Conservation (phyloP, 2,888 invertebrate species). For the Brenthis daphne region DNA sequence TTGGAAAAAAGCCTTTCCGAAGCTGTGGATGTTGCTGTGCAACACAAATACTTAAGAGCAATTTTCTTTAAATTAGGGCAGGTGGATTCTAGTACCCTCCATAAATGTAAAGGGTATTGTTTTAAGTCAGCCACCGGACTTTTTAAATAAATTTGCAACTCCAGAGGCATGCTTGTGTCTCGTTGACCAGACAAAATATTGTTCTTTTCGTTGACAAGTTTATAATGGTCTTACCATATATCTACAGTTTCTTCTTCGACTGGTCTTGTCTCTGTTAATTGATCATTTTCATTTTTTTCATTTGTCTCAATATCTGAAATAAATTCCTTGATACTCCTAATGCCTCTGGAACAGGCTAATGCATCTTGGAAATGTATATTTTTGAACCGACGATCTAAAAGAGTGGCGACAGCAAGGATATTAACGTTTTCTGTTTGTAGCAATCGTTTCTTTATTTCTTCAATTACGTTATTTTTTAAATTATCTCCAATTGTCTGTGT, state of each 20-base stretch:
- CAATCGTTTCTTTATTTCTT: constrained; percentile 37
- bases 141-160: constrained; percentile 23
- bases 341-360: constrained; percentile 24
- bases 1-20: constrained; percentile 24
- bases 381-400: constrained; percentile 32
- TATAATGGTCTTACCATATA: constrained; percentile 28
- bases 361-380: constrained; percentile 35
- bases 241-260: constrained; percentile 23
- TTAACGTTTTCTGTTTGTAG: constrained; percentile 32
- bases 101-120: constrained; percentile 18
- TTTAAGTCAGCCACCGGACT: constrained; percentile 19
- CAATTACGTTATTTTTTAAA: constrained; percentile 19
- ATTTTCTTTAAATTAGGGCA: constrained; percentile 26
- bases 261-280: constrained; percentile 13
- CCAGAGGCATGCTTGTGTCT: constrained; percentile 20
- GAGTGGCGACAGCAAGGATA: constrained; percentile 34
- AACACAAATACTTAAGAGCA: constrained; percentile 23
- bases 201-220: constrained; percentile 27
- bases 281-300: constrained; percentile 7
- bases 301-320: neutral
- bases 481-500: constrained; percentile 15
- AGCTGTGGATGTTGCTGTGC: constrained; percentile 22
- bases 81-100: constrained; percentile 19
- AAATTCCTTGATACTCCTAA: constrained; percentile 22
- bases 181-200: constrained; percentile 21